Evolutionary conservation across 2,888 invertebrate genomes (phyloP).

Genomic region (Troides helena): DNA sequence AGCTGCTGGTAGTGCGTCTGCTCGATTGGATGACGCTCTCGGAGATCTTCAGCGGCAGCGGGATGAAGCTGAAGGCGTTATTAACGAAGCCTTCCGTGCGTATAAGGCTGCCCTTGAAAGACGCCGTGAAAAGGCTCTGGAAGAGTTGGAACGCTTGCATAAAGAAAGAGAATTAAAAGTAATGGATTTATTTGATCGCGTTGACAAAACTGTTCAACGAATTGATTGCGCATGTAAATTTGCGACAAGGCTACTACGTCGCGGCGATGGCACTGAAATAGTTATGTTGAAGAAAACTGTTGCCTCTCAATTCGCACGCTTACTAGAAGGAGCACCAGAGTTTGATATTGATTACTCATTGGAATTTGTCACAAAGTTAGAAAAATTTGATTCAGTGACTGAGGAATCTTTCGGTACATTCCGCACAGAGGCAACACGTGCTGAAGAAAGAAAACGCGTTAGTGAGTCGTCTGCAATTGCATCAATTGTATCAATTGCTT

Average conservation of each 20-base stretch:
- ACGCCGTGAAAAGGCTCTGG: slow-evolving; percentile 87
- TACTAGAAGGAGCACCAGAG: slow-evolving; percentile 91
- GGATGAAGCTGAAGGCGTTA: slow-evolving; percentile 90
- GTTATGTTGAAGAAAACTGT: slow-evolving; percentile 90
- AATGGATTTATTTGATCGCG: slow-evolving; percentile 91
- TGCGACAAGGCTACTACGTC: slow-evolving; percentile 88
- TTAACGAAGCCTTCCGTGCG: slow-evolving; percentile 89
- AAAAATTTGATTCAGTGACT: slow-evolving; percentile 87
- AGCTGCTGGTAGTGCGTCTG: slow-evolving; percentile 87
- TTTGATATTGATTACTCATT: slow-evolving; percentile 89
- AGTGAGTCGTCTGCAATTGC: slow-evolving; percentile 71
- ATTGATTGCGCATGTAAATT: slow-evolving; percentile 94
- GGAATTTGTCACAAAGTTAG: slow-evolving; percentile 89
- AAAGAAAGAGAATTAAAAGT: slow-evolving; percentile 92
- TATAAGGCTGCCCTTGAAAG: slow-evolving; percentile 91
- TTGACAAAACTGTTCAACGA: slow-evolving; percentile 91
- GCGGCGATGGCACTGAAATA: slow-evolving; percentile 92
- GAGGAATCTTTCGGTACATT: slow-evolving; percentile 87
- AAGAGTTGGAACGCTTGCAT: slow-evolving; percentile 87
- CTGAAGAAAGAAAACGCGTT: slow-evolving; percentile 76
- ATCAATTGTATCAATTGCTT: slow-evolving; percentile 61
- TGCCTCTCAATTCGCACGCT: slow-evolving; percentile 86
- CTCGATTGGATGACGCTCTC: slow-evolving; percentile 87
- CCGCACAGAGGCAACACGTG: slow-evolving; percentile 83
- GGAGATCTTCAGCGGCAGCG: slow-evolving; percentile 93